These are phyloP conservation scores for Hermaeophaga mercurialis DNA, from an alignment of 2,888 invertebrate species.

Conservation along the genomic window DNA sequence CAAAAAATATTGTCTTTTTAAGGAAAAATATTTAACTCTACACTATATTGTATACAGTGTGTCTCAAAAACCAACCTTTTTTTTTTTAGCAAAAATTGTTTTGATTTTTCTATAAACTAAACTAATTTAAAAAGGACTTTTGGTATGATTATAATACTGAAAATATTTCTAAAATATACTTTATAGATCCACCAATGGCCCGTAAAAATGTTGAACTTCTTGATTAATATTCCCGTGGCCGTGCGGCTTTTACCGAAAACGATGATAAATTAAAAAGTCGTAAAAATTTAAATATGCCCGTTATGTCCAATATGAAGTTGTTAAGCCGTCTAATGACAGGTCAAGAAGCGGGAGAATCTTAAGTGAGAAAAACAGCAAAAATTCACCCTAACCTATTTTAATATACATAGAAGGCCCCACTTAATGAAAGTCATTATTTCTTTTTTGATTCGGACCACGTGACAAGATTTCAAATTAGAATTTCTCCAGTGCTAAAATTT, in stretches of 20 bases:
- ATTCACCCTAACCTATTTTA: constrained; percentile 26
- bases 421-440: constrained; percentile 25
- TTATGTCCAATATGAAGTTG: constrained; percentile 41
- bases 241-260: constrained; percentile 46
- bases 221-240: constrained; percentile 43
- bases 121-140: background rate
- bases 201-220: constrained; percentile 11
- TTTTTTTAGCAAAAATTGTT: background rate
- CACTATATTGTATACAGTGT: too few relatives aligned
- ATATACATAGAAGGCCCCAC: constrained; percentile 24
- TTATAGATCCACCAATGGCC: background rate
- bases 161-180: background rate
- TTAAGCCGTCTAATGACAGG: constrained; percentile 37
- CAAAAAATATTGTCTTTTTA: too few relatives aligned
- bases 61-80: too few relatives aligned
- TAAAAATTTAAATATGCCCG: constrained; percentile 44
- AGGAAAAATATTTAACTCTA: too few relatives aligned
- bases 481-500: background rate
- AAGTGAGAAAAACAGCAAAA: constrained; percentile 32
- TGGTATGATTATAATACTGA: background rate
- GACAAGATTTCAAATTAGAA: constrained; percentile 1
- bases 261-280: constrained; percentile 50
- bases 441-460: constrained; percentile 22
- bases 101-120: background rate
- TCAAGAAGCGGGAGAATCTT: constrained; percentile 37